Evolutionary conservation across 2,888 invertebrate genomes (phyloP), one percentile per base, ranked within the genome.

Genomic region (Drosophila diplacantha): DNA sequence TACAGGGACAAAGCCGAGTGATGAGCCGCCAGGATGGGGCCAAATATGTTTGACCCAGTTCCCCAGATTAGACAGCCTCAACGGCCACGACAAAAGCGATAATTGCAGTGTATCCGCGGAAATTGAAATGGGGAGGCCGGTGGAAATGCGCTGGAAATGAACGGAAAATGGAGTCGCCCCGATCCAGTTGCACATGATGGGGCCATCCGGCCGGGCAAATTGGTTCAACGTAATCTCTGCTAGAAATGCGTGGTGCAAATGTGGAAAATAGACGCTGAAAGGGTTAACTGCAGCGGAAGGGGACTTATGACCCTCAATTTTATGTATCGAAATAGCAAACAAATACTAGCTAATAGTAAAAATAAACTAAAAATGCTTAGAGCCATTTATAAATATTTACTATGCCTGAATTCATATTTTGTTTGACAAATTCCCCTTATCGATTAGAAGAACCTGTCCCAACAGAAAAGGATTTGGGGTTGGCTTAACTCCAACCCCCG

Each of bases 51-150:
- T 83, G 83, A 83, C 83, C 78, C 76, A 81, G 65, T 81, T 78
- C 68, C 69, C 46, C 56, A 24, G 53, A 69, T 50, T 51, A 66
- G 63, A 54, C 46, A 38, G 46, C 46, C 26, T 34, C 31, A 55
- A 38, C 6, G 26, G 29, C 35, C n/a, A n/a, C 32, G 31, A 47
- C 50, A 47, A 43, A 47, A 35, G 46, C 63, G 56, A 80, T 77
- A 77, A 80, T 80, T 80, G 69, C 81, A 83, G 83, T 69, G 57
- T 63, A 83, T 58, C 53, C 81, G 66, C 74, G 76, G 83, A 82
- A 76, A 80, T 77, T 80, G 81, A 83, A 80, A 74, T 73, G 24
- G 29, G 34, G 16, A 16, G 41, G 6, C 12, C 12, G 64, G 29
- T 37, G 59, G 59, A 37, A 58, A 38, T 18, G 43, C 24, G 37